Evolutionary conservation across 1,140 invertebrate species (phyloP), one percentile per base, ranked within the genome.

Genomic region (Maconellicoccus hirsutus): DNA sequence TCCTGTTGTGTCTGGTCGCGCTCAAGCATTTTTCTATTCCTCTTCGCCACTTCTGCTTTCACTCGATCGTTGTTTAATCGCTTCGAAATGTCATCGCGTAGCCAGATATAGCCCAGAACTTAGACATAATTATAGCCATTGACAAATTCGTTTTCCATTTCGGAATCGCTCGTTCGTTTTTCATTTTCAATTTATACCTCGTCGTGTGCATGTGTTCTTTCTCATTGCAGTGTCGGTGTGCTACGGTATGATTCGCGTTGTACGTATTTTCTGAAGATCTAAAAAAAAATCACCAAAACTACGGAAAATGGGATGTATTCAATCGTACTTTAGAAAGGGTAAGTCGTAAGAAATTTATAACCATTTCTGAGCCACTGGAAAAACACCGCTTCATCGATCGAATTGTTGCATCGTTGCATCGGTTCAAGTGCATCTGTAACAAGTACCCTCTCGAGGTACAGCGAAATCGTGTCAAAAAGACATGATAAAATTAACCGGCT

Each of bases 291-390:
- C n/a, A 16, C 42, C 42, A 3, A 52, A 52, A 16, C 16, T 6
- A 52, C n/a, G n/a, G 42, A 25, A 66, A 23, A 66, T 66, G 61
- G 61, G 61, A 23, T 66, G 61, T 23, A 66, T 66, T 66, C 61
- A 66, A 22, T 66, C 61, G 61, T 66, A 66, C 25, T 66, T 66
- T 19, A 66, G 25, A 26, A 66, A 66, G 25, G 61, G 61, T 66
- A 66, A 66, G 61, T 66, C 29, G 29, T 6, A 33, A 33, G 29
- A 33, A 33, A 33, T 6, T 12, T 12, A 6, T 12, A 33, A 33
- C 29, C 29, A 12, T 12, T 6, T 33, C 29, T 33, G 29, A 33
- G 4, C 12, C 12, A 12, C 4, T 12, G 29, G 29, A 6, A 33
- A 33, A 6, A 33, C 29, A n/a, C 29, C 29, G 3, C 12, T 6